These are phyloP conservation scores for Lucifuga dentata DNA, from an alignment of 2,113 vertebrate genomes.

Conservation along the genomic window DNA sequence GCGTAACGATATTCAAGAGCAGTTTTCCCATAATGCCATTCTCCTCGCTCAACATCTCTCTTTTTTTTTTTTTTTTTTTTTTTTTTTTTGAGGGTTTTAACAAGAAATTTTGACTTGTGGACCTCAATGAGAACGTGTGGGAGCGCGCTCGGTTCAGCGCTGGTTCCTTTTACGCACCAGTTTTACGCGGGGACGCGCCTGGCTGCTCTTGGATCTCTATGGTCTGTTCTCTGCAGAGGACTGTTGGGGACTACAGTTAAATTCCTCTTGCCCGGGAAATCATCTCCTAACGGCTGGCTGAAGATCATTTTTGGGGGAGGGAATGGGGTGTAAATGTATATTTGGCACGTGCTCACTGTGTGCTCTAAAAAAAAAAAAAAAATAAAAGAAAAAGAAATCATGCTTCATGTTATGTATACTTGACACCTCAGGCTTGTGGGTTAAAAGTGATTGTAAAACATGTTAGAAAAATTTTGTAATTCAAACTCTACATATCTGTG, in stretches of 20 bases:
- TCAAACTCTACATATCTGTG: neutral
- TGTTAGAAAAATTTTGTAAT: slow-evolving; percentile 3
- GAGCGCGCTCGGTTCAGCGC: neutral
- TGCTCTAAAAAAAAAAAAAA: neutral
- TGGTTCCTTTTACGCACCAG: neutral
- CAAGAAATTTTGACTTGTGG: neutral
- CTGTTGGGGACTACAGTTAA: neutral
- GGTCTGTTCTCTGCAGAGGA: neutral
- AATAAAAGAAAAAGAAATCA: no score
- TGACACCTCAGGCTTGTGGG: neutral
- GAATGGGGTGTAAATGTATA: neutral
- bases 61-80: no score
- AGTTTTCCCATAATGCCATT: neutral
- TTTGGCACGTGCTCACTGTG: neutral
- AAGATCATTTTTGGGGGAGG: neutral
- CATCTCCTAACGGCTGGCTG: neutral
- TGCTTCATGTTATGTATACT: slow-evolving; percentile 2
- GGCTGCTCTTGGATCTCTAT: neutral
- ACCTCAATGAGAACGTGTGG: no score
- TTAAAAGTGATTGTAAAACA: slow-evolving; percentile 14
- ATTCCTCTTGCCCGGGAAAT: slow-evolving; percentile 20
- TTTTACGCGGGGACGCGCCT: neutral
- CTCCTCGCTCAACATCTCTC: no score
- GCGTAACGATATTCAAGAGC: slow-evolving; percentile 9
- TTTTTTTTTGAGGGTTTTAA: neutral